Evolutionary conservation across 1,140 invertebrate genomes (phyloP).

Genomic region (Eupeodes corollae): DNA sequence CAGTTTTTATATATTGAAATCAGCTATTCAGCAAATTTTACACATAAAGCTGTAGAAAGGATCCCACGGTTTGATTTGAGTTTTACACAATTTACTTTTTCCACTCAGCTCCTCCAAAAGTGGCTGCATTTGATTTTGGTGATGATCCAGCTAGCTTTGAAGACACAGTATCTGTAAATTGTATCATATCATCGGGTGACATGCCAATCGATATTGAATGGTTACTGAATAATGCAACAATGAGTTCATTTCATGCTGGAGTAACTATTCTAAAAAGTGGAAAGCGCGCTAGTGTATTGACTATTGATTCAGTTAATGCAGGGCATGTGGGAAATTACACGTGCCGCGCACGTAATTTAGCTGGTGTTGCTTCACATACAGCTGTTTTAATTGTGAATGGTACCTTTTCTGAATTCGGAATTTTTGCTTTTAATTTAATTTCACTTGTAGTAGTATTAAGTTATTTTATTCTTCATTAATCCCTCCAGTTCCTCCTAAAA

Average conservation of each 20-base stretch:
- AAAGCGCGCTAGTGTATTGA: constrained; percentile 41
- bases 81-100: neutral
- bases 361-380: constrained; percentile 43
- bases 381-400: constrained; percentile 47
- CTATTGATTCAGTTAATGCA: constrained; percentile 46
- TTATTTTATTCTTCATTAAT: neutral
- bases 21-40: too few species aligned
- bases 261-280: constrained; percentile 38
- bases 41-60: too few species aligned
- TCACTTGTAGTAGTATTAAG: neutral
- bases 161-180: constrained; percentile 51
- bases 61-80: too few species aligned
- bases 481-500: constrained; percentile 46
- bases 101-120: constrained; percentile 40
- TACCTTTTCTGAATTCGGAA: constrained; percentile 13
- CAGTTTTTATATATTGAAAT: too few species aligned
- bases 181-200: constrained; percentile 54
- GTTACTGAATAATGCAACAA: constrained; percentile 38
- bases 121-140: constrained; percentile 52
- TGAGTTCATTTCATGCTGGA: constrained; percentile 21
- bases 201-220: constrained; percentile 51
- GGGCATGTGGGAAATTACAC: constrained; percentile 55
- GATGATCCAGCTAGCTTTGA: constrained; percentile 48
- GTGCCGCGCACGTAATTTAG: constrained; percentile 48
- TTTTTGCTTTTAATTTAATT: constrained; percentile 1